Evolutionary conservation across 2,113 vertebrate genomes (phyloP).

Genomic region (Haemorhous mexicanus): DNA sequence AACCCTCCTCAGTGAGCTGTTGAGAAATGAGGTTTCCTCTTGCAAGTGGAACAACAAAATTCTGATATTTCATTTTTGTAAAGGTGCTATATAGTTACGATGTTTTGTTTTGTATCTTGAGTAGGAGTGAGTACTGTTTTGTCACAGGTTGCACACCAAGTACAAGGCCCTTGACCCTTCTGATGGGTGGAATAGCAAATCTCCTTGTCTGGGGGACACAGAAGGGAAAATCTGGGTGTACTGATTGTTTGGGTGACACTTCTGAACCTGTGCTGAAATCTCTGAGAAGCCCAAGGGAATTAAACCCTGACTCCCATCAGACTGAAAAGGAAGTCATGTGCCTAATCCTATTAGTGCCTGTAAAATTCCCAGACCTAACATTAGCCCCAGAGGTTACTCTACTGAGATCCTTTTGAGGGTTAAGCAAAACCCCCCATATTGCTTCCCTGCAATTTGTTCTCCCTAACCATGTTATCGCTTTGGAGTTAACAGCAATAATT

Average conservation of each 20-base stretch:
- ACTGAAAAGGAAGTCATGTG: constrained; percentile 10
- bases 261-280: not conserved
- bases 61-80: not conserved
- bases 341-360: constrained; percentile 35
- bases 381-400: not conserved
- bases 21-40: not conserved
- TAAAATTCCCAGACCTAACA: constrained; percentile 38
- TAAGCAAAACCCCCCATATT: not conserved
- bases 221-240: not conserved
- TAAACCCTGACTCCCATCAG: not conserved
- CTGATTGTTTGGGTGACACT: not conserved
- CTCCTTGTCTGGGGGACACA: not conserved
- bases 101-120: not conserved
- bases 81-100: not conserved
- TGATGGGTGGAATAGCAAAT: not conserved
- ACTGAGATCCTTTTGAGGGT: not conserved
- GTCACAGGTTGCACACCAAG: not conserved
- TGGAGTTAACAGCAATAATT: constrained; percentile 18
- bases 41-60: not conserved
- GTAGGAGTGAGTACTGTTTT: not conserved
- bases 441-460: constrained; percentile 8
- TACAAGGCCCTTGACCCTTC: not conserved
- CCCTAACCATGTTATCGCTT: not conserved
- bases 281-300: not conserved
- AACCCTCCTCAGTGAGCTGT: not conserved